phyloP scores from a whole-genome alignment of 1,140 invertebrate species.

The Drosophila ananassae region DNA sequence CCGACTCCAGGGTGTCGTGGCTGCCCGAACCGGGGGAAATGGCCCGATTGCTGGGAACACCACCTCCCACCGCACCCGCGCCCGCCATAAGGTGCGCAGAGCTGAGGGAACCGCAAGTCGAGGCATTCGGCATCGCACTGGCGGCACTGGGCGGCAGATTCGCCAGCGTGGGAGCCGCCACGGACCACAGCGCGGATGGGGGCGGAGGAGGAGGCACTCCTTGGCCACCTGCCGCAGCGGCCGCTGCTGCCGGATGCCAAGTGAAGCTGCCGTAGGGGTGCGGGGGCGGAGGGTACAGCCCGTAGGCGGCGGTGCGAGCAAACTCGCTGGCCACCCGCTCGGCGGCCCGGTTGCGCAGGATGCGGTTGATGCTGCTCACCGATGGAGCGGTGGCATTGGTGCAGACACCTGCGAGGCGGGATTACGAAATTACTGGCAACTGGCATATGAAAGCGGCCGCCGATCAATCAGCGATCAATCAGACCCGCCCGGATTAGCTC shows the following conservation, averaged over 20 bases:
- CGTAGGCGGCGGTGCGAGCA: conserved; percentile 94
- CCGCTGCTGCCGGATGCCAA: conserved; percentile 72
- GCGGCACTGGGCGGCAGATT: conserved; percentile 56
- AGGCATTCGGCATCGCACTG: conserved; percentile 37
- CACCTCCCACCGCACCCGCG: conserved; percentile 9
- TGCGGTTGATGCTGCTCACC: conserved; percentile 96
- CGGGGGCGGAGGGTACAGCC: conserved; percentile 89
- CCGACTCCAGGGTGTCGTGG: conserved; percentile 81
- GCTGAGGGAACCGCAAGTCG: conserved; percentile 42
- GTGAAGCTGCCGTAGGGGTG: conserved; percentile 88
- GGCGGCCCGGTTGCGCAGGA: conserved; percentile 94
- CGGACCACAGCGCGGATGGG: conserved; percentile 63
- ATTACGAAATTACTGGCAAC: conserved; percentile 48
- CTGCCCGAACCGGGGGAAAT: conserved; percentile 81
- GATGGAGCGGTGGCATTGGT: conserved; percentile 95
- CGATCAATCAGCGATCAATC: conserved; percentile 52
- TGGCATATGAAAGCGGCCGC: conserved; percentile 29
- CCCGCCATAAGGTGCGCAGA: conserved; percentile 55
- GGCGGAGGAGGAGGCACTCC: conserved; percentile 56
- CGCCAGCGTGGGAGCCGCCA: conserved; percentile 64
- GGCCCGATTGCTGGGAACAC: conserved; percentile 52
- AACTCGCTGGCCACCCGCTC: conserved; percentile 96
- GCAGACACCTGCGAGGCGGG: conserved; percentile 87
- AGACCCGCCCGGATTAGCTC: conserved; percentile 35
- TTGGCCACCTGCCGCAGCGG: conserved; percentile 33